A percentile compares a stretch with the other conserved stretches of the same genome.
These are phyloP conservation scores for Atethmia centrago DNA, from an alignment of 2,888 invertebrate species.

Conservation along the genomic window DNA sequence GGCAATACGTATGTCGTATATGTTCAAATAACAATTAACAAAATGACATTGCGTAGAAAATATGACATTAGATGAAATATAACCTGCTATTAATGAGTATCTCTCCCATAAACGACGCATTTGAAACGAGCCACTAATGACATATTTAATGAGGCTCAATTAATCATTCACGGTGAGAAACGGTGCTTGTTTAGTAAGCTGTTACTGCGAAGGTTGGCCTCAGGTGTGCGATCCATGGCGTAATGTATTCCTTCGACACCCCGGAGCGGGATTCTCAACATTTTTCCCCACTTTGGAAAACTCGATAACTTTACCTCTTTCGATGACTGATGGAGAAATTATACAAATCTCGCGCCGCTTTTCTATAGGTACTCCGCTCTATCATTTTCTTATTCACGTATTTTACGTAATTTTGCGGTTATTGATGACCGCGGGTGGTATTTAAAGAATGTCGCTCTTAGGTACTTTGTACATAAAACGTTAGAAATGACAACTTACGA, in stretches of 20 bases:
- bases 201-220: slow-evolving; percentile 57
- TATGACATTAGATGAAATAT: slow-evolving; percentile 50
- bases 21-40: slow-evolving; percentile 56
- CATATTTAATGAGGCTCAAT: slow-evolving; percentile 46
- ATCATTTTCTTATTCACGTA: slow-evolving; percentile 42
- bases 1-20: slow-evolving; percentile 13
- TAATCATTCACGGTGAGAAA: slow-evolving; percentile 58
- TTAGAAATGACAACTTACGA: slow-evolving; percentile 21
- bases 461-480: slow-evolving; percentile 10
- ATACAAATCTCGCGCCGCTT: slow-evolving; percentile 54
- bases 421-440: slow-evolving; percentile 18
- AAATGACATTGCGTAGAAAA: slow-evolving; percentile 37
- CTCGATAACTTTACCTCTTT: slow-evolving; percentile 53
- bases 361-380: slow-evolving; percentile 34
- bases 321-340: slow-evolving; percentile 61
- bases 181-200: slow-evolving; percentile 48
- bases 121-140: slow-evolving; percentile 47
- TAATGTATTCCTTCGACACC: slow-evolving; percentile 73
- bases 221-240: slow-evolving; percentile 66
- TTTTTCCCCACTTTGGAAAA: slow-evolving; percentile 51
- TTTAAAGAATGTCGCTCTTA: slow-evolving; percentile 1
- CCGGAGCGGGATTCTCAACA: slow-evolving; percentile 38
- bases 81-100: slow-evolving; percentile 47
- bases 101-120: slow-evolving; percentile 27
- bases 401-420: slow-evolving; percentile 37